Base-by-base conservation (phyloP, 1,140 invertebrate species). In the Papilio dardanus region DNA sequence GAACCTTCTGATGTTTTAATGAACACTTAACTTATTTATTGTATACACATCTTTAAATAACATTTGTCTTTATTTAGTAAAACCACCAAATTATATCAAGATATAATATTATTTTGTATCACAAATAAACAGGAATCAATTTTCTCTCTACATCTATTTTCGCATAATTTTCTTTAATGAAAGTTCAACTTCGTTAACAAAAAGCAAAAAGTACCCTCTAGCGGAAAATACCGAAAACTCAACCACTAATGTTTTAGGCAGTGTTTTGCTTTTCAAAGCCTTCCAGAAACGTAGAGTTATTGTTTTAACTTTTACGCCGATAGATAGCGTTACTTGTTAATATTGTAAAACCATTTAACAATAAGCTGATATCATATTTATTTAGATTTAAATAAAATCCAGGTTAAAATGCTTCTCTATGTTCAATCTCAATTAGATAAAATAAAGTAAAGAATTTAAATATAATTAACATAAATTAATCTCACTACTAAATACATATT, bases 11-110 rank as follows among this genome's bases (percentile, higher is more conserved):
- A 62, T 62, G 24, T 28, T 12, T 62, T 30, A 30, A 62, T 62
- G 1, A 62, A 28, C 54, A 62, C 54, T 58, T 14, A 62, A 62
- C 54, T 24, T 30, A 62, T 62, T 62, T 62, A 62, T 14, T n/a
- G n/a, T 21, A 28, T 62, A 62, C 12, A 14, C 12, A 62, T 62
- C 12, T 30, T 28, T 28, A 28, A 62, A 62, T 62, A 58, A 58
- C 54, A 28, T 58, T 54, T 58, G 54, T 54, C 10, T 6, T 58
- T 28, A 58, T 58, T 28, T 7, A 58, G 24, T 30, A 12, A 28
- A 8, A 28, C n/a, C n/a, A n/a, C n/a, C n/a, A n/a, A n/a, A n/a
- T n/a, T n/a, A n/a, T n/a, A n/a, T n/a, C n/a, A n/a, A n/a, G n/a
- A n/a, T n/a, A n/a, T n/a, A n/a, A n/a, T n/a, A n/a, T n/a, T n/a